A percentile compares a stretch with the other conserved stretches of the same genome.
These are phyloP conservation scores for Hydrolagus colliei DNA, from an alignment of 2,797 vertebrate genomes.

Conservation along the genomic window DNA sequence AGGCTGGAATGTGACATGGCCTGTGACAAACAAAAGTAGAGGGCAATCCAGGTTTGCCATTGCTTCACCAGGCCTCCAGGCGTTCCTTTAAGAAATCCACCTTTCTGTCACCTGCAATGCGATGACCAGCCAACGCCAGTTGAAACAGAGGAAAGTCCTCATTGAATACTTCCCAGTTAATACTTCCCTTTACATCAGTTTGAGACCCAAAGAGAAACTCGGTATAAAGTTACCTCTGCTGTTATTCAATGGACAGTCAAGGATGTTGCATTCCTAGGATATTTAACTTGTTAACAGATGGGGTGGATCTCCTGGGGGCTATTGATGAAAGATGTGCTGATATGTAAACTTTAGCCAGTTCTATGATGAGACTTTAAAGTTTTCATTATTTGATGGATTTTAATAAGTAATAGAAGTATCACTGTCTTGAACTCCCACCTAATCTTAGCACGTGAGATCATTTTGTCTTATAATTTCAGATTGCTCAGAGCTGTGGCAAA, in stretches of 20 bases:
- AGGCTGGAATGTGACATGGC: slow-evolving; percentile 24
- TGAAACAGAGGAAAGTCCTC: neutral
- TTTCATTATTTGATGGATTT: neutral
- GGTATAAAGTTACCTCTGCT: slow-evolving; percentile 16
- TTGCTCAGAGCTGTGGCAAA: no score
- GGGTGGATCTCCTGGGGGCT: slow-evolving; percentile 22
- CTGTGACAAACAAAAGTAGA: slow-evolving; percentile 21
- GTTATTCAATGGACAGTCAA: neutral
- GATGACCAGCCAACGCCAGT: neutral
- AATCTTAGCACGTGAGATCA: no score
- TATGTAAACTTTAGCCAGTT: slow-evolving; percentile 6
- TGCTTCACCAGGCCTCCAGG: neutral
- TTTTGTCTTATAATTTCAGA: no score
- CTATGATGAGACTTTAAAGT: neutral
- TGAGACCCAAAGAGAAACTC: neutral
- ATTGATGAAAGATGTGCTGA: neutral
- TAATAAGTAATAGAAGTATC: no score
- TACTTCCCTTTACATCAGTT: neutral
- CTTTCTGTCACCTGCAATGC: neutral
- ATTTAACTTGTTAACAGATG: slow-evolving; percentile 39
- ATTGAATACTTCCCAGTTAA: neutral
- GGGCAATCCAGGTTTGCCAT: neutral
- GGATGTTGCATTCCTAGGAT: slow-evolving; percentile 36
- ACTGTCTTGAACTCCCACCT: no score
- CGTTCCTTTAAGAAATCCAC: slow-evolving; percentile 6